Conservation (phyloP, 2,888 invertebrate genomes). For the Drosophila quinaria region DNA sequence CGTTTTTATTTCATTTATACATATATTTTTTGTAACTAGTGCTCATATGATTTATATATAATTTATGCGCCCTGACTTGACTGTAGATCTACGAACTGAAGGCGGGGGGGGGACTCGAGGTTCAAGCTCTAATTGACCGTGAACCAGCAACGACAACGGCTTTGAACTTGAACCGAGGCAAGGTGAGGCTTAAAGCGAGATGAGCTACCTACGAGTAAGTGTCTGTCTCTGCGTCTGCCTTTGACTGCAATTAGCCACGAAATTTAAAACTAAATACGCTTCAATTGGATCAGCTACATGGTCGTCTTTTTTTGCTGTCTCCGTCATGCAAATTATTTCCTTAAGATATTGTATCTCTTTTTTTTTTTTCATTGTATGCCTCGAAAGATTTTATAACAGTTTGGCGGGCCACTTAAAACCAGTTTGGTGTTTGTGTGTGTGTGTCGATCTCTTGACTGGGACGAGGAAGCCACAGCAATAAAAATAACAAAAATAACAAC, state of each 20-base stretch:
- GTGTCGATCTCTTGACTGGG: conserved; percentile 52
- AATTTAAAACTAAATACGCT: conserved; percentile 20
- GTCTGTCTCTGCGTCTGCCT: conserved; percentile 7
- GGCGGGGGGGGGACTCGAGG: conserved; percentile 16
- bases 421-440: conserved; percentile 50
- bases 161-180: conserved; percentile 76
- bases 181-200: conserved; percentile 50
- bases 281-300: conserved; percentile 55
- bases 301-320: conserved; percentile 26
- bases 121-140: conserved; percentile 69
- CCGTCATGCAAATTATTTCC: conserved; percentile 77
- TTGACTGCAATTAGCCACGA: conserved; percentile 61
- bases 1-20: conserved; percentile 36
- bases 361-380: conserved; percentile 3
- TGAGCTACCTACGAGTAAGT: conserved; percentile 60
- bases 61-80: conserved; percentile 44
- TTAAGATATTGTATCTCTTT: conserved; percentile 51
- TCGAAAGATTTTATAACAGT: conserved; percentile 58
- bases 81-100: too few relatives aligned
- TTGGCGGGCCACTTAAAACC: conserved; percentile 66
- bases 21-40: conserved; percentile 46
- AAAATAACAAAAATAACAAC: conserved; percentile 18
- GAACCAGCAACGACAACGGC: conserved; percentile 56
- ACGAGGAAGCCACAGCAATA: conserved; percentile 64
- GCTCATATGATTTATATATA: conserved; percentile 44